Percentiles rank a stretch among this genome's conserved stretches.
These are phyloP conservation scores for Tiphia femorata DNA, from an alignment of 2,888 invertebrate species.

Conservation along the genomic window DNA sequence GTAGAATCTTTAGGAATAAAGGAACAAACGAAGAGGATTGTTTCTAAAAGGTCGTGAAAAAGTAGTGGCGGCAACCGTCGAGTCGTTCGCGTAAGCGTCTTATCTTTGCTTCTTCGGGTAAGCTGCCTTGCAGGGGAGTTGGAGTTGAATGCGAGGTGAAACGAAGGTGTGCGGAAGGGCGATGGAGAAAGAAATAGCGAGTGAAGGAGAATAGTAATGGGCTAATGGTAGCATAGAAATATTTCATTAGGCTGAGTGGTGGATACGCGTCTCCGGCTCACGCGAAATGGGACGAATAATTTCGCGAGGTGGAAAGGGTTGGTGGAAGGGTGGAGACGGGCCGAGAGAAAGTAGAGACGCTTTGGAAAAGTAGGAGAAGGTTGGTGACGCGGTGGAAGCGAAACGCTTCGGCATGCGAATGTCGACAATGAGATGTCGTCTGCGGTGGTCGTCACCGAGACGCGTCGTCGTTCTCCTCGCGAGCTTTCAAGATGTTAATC, in stretches of 20 bases:
- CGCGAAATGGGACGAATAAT: conserved; percentile 37
- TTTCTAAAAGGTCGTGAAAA: too few species aligned
- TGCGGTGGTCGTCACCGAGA: too few species aligned
- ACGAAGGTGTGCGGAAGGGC: too few species aligned
- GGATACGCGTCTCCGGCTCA: conserved; percentile 20
- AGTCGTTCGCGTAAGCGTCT: too few species aligned
- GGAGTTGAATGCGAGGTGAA: too few species aligned
- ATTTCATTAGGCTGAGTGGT: conserved; percentile 49
- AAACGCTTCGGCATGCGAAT: conserved; percentile 27
- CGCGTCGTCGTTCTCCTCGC: conserved; percentile 9
- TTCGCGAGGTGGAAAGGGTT: conserved; percentile 27
- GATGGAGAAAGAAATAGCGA: too few species aligned
- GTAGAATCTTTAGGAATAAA: too few species aligned
- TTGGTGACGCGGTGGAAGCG: neutral
- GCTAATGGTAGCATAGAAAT: conserved; percentile 34
- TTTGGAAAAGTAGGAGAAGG: neutral
- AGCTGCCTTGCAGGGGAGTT: too few species aligned
- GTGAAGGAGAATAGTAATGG: neutral
- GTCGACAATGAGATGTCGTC: conserved; percentile 23
- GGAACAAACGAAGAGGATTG: too few species aligned
- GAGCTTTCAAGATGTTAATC: conserved; percentile 12
- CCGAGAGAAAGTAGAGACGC: conserved; percentile 2
- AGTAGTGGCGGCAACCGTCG: too few species aligned
- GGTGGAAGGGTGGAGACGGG: neutral
- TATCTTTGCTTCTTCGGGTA: too few species aligned